Percentiles rank a stretch among this genome's conserved stretches.
Conservation (phyloP, 1,140 invertebrate species). For the Asobara japonica region DNA sequence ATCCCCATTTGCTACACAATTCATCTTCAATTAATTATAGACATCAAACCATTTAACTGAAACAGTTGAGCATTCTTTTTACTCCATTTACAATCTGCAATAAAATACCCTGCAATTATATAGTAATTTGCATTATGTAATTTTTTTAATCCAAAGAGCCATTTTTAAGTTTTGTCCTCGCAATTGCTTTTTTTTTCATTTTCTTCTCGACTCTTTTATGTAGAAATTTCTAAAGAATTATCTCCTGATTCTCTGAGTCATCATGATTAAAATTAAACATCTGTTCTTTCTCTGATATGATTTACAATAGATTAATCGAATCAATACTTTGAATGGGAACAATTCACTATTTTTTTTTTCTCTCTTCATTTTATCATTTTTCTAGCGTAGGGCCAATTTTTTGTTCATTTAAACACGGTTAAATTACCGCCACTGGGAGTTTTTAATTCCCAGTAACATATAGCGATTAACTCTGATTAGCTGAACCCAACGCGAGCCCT, state of each 20-base stretch:
- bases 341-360: neutral
- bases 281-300: constrained; percentile 28
- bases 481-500: no score
- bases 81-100: neutral
- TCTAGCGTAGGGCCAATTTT: no score
- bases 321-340: constrained; percentile 20
- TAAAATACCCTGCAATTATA: constrained; percentile 24
- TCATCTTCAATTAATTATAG: constrained; percentile 13
- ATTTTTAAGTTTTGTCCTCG: neutral
- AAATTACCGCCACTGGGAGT: neutral
- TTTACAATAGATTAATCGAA: constrained; percentile 22
- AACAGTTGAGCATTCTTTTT: constrained; percentile 27
- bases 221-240: constrained; percentile 17
- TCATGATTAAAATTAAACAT: neutral
- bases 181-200: neutral
- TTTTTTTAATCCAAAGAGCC: constrained; percentile 13
- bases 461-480: no score
- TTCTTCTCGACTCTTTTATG: neutral
- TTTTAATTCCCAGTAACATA: no score
- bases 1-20: neutral
- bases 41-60: constrained; percentile 19
- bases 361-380: neutral
- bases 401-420: no score
- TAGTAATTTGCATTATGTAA: neutral
- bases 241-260: neutral